phyloP scores from a whole-genome alignment of 2,797 vertebrate species.

The Phalanger gymnotis region DNA sequence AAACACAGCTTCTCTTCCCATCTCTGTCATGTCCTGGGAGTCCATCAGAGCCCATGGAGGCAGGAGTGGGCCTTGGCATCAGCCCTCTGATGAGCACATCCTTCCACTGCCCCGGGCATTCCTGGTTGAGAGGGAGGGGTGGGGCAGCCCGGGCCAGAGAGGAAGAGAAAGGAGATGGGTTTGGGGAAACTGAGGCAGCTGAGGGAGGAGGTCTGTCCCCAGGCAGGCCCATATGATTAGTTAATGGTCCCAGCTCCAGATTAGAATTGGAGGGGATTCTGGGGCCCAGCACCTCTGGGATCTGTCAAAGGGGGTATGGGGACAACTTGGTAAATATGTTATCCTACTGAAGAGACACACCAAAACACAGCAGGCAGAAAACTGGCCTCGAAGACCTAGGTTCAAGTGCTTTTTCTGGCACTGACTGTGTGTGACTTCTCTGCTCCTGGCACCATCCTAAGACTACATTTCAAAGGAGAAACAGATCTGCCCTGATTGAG shows the following conservation, averaged over 20 bases:
- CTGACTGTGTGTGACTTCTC: neutral
- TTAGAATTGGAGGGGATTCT: neutral
- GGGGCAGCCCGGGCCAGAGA: neutral
- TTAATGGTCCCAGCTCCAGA: neutral
- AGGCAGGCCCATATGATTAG: neutral
- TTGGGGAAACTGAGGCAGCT: constrained; percentile 15
- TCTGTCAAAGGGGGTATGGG: neutral
- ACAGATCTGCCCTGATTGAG: neutral
- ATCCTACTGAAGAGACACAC: neutral
- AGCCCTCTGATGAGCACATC: constrained; percentile 6
- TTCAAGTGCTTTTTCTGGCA: neutral
- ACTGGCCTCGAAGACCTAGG: neutral
- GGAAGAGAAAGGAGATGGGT: neutral
- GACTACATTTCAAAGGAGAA: neutral
- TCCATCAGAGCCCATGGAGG: neutral
- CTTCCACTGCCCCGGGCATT: neutral
- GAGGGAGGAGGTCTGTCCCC: neutral
- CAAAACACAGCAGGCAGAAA: neutral
- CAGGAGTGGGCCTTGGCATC: neutral
- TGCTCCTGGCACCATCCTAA: neutral
- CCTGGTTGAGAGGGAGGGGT: constrained; percentile 28
- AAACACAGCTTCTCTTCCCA: neutral
- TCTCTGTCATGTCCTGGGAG: neutral
- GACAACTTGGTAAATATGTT: neutral
- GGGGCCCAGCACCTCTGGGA: neutral